These are phyloP conservation scores for Ptychadena robeensis DNA, from an alignment of 2,797 vertebrate species.

Conservation along the genomic window DNA sequence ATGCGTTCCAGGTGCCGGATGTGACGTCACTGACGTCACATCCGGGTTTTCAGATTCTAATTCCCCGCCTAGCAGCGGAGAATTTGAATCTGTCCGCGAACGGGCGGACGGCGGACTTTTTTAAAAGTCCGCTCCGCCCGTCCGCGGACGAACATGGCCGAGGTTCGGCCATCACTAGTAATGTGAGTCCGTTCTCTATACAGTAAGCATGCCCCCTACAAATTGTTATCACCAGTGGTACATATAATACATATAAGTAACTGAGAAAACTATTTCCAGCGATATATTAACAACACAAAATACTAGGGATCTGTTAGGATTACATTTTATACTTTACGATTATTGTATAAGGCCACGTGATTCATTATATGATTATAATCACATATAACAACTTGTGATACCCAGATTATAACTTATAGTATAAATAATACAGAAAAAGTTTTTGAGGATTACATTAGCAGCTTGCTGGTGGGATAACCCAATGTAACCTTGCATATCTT, in stretches of 20 bases:
- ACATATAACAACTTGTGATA: not conserved
- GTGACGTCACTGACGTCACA: no score
- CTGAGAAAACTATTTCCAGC: no score
- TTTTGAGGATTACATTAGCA: not conserved
- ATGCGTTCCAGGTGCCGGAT: no score
- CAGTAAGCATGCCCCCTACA: not conserved
- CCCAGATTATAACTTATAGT: not conserved
- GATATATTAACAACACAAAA: not conserved
- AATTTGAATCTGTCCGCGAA: no score
- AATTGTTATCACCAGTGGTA: not conserved
- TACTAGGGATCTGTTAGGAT: not conserved
- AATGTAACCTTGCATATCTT: slow-evolving; percentile 46
- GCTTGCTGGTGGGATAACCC: slow-evolving; percentile 19
- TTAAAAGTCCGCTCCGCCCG: no score
- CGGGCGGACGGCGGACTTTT: no score
- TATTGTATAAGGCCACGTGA: not conserved
- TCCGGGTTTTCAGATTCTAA: no score
- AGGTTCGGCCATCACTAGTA: no score
- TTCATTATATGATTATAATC: slow-evolving; percentile 1
- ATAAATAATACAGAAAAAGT: not conserved
- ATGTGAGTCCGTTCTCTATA: not conserved
- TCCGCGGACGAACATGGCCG: no score
- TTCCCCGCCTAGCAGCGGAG: no score
- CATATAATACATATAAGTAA: no score
- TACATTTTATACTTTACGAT: not conserved